These are phyloP conservation scores for Scaptomyza pallida DNA, from an alignment of 1,140 invertebrate genomes.

Conservation along the genomic window DNA sequence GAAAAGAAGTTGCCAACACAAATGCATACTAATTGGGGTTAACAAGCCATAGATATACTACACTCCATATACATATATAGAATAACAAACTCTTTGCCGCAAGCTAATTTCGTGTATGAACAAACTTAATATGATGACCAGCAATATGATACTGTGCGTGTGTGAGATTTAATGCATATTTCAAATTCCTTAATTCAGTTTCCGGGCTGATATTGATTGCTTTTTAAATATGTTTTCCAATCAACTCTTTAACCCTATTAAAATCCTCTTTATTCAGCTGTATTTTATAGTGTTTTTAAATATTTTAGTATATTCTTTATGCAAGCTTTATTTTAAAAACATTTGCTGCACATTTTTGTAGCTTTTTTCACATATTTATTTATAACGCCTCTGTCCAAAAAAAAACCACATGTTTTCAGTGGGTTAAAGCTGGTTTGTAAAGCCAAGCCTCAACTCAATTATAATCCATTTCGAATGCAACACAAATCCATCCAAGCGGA, in stretches of 20 bases:
- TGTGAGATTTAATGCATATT: neutral
- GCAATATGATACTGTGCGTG: neutral
- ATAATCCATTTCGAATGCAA: conserved; percentile 63
- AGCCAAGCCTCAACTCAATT: conserved; percentile 47
- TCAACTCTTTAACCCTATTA: conserved; percentile 10
- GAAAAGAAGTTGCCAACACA: conserved; percentile 40
- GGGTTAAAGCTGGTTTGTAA: conserved; percentile 33
- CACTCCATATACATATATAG: neutral
- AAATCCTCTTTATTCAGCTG: neutral
- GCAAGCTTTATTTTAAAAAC: too few species aligned
- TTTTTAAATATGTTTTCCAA: conserved; percentile 12
- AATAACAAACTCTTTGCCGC: neutral
- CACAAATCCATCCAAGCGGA: conserved; percentile 38
- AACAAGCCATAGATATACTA: conserved; percentile 52
- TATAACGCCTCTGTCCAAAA: too few species aligned
- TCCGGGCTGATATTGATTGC: conserved; percentile 1
- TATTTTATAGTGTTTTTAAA: neutral
- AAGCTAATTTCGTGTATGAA: conserved; percentile 25
- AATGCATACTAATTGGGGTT: conserved; percentile 75
- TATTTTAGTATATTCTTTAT: too few species aligned
- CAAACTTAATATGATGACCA: neutral
- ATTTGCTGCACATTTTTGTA: too few species aligned
- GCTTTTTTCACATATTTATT: too few species aligned
- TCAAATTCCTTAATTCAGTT: conserved; percentile 5
- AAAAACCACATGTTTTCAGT: neutral